Evolutionary conservation across 2,113 vertebrate species (phyloP).

Genomic region (Phylloscopus trochiloides): DNA sequence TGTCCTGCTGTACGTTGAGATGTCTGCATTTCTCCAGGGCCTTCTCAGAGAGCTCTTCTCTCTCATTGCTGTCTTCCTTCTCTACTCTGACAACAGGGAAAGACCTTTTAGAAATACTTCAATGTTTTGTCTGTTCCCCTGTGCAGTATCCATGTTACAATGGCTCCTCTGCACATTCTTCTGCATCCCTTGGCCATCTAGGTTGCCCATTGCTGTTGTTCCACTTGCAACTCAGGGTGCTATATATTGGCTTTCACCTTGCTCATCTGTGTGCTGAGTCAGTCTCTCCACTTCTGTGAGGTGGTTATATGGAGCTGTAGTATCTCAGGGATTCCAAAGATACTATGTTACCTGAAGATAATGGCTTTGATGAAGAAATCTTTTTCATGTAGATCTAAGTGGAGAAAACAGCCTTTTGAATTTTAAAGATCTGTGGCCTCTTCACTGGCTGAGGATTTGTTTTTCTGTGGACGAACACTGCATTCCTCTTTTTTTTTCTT

Average conservation of each 20-base stretch:
- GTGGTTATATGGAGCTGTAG: not conserved
- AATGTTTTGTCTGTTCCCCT: not conserved
- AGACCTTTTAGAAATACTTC: not conserved
- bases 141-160: not conserved
- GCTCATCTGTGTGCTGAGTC: not conserved
- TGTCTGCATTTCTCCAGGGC: not conserved
- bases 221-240: constrained; percentile 31
- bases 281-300: not conserved
- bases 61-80: not conserved
- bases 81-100: not conserved
- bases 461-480: not conserved
- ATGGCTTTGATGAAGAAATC: not conserved
- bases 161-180: not conserved
- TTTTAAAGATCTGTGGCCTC: not conserved
- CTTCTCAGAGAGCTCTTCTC: not conserved
- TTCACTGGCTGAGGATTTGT: not conserved
- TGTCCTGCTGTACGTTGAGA: not conserved
- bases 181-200: not conserved
- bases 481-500: not conserved
- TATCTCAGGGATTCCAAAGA: constrained; percentile 43
- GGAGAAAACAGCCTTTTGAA: not conserved
- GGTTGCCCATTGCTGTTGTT: not conserved
- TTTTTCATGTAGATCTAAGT: not conserved
- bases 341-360: not conserved
- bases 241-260: not conserved